A percentile compares a stretch with the other conserved stretches of the same genome.
phyloP scores from a whole-genome alignment of 1,140 invertebrate genomes.

The Halesus radiatus region DNA sequence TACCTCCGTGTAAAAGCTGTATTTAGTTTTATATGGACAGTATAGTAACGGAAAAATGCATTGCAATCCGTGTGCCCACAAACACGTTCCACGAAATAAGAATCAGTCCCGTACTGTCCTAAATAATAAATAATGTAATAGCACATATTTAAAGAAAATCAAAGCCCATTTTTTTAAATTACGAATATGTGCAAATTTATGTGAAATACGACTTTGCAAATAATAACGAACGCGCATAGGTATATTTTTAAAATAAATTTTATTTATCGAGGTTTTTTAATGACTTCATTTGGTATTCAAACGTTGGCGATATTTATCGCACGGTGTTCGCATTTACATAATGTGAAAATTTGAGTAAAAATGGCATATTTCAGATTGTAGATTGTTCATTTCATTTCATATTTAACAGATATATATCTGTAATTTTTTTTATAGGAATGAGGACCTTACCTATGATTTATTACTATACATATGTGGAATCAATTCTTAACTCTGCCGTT shows the following conservation, averaged over 20 bases:
- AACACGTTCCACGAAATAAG: not conserved
- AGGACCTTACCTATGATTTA: not conserved
- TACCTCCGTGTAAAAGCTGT: too few relatives aligned
- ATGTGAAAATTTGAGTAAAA: slow-evolving; percentile 16
- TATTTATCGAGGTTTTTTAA: slow-evolving; percentile 30
- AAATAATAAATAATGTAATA: not conserved
- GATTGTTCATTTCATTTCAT: not conserved
- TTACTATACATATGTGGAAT: not conserved
- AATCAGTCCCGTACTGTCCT: not conserved
- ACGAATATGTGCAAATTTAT: too few relatives aligned
- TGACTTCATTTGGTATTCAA: slow-evolving; percentile 29
- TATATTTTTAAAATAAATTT: slow-evolving; percentile 19
- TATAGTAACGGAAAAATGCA: too few relatives aligned
- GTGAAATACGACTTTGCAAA: not conserved
- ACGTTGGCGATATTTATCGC: slow-evolving; percentile 31
- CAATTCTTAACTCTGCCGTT: not conserved
- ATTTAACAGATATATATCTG: not conserved
- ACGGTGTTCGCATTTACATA: slow-evolving; percentile 11
- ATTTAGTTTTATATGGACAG: too few relatives aligned
- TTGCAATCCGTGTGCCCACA: too few relatives aligned
- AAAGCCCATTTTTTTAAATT: too few relatives aligned
- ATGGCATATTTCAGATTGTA: not conserved
- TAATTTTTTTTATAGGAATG: not conserved
- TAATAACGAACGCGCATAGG: not conserved
- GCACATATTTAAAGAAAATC: not conserved